Percentiles rank a stretch among this genome's conserved stretches.
These are phyloP conservation scores for Eulemur macaco DNA, from an alignment of 2,113 vertebrate genomes.

Conservation along the genomic window DNA sequence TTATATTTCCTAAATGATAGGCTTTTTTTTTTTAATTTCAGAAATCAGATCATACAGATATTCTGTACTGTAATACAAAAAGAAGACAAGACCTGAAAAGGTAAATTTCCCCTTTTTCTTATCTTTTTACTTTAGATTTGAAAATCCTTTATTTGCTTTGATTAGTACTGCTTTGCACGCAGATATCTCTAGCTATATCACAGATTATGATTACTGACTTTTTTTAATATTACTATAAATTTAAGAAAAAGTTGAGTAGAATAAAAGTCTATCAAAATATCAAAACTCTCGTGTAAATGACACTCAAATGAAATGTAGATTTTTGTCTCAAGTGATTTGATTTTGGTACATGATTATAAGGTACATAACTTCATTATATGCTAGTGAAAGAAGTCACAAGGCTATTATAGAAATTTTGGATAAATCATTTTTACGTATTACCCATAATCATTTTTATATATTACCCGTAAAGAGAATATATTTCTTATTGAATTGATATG, in stretches of 20 bases:
- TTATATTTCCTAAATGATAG: constrained; percentile 37
- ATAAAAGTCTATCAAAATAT: neutral
- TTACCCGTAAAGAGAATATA: neutral
- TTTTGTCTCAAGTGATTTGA: constrained; percentile 5
- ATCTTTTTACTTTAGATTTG: neutral
- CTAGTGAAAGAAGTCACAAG: neutral
- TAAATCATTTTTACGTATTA: neutral
- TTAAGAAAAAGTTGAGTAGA: constrained; percentile 41
- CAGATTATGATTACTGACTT: constrained; percentile 10
- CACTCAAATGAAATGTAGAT: neutral
- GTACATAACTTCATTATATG: neutral
- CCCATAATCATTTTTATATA: neutral
- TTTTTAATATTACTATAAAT: constrained; percentile 26
- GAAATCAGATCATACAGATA: constrained; percentile 71
- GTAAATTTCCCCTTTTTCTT: constrained; percentile 72
- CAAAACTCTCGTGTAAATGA: neutral
- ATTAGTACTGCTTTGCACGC: neutral
- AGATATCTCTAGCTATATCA: neutral
- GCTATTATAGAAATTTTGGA: neutral
- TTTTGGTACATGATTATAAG: neutral
- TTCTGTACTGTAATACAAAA: constrained; percentile 55
- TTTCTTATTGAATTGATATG: neutral
- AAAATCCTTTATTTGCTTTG: constrained; percentile 6
- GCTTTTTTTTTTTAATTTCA: constrained; percentile 63
- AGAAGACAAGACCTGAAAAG: constrained; percentile 72